A percentile compares a stretch with the other conserved stretches of the same genome.
These are phyloP conservation scores for Microplitis mediator DNA, from an alignment of 1,140 invertebrate genomes.

Conservation along the genomic window DNA sequence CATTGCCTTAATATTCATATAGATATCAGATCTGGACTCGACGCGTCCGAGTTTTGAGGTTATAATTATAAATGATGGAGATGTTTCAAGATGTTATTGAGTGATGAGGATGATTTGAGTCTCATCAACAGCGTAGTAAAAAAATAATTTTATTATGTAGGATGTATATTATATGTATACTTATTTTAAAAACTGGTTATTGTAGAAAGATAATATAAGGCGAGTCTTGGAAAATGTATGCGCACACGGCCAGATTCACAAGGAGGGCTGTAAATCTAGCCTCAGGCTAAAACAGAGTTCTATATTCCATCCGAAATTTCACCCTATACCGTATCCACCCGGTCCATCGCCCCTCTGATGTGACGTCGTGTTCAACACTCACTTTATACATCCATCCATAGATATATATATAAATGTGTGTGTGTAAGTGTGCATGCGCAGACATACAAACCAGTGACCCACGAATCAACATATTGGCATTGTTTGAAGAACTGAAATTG, in stretches of 20 bases:
- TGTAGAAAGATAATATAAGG: not conserved
- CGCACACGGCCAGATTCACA: constrained; percentile 57
- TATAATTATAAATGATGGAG: not conserved
- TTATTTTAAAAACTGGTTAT: not conserved
- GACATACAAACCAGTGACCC: constrained; percentile 47
- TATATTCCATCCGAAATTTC: constrained; percentile 51
- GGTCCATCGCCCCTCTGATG: constrained; percentile 22
- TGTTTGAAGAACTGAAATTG: constrained; percentile 54
- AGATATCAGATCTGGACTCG: too few species aligned
- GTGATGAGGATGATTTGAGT: too few species aligned
- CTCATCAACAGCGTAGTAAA: too few species aligned
- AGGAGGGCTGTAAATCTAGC: constrained; percentile 53
- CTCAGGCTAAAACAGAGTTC: constrained; percentile 43
- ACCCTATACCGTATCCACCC: constrained; percentile 41
- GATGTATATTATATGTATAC: too few species aligned
- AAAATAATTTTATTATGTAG: too few species aligned
- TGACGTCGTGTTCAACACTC: not conserved
- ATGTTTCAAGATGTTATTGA: not conserved
- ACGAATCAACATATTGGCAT: constrained; percentile 54
- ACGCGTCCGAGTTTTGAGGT: too few species aligned
- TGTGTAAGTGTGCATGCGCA: constrained; percentile 9
- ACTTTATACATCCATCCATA: not conserved
- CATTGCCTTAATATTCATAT: too few species aligned
- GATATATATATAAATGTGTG: not conserved
- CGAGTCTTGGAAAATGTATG: constrained; percentile 53